A percentile compares a stretch with the other conserved stretches of the same genome.
Conservation (phyloP, 2,888 invertebrate species). For the Synergus japonicus region DNA sequence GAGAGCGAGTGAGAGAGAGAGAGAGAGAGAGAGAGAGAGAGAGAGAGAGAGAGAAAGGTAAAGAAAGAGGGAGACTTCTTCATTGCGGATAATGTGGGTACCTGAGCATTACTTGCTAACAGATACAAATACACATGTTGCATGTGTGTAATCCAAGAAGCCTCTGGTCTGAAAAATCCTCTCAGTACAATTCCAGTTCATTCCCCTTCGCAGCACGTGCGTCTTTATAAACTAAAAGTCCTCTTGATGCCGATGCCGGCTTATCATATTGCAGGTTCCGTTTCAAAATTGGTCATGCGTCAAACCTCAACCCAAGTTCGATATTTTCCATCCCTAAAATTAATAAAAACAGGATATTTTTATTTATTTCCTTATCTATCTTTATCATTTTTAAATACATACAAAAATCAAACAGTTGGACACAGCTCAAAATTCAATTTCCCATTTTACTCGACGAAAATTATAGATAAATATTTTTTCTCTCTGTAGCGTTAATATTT, state of each 20-base stretch:
- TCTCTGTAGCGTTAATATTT: too few species aligned
- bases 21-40: neutral
- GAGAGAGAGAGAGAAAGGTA: neutral
- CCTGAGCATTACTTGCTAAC: conserved; percentile 3
- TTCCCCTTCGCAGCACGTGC: conserved; percentile 37
- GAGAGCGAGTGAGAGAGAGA: neutral
- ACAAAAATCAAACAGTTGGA: too few species aligned
- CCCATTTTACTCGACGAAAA: too few species aligned
- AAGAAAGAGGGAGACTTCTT: conserved; percentile 7
- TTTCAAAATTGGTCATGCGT: conserved; percentile 11
- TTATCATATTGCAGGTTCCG: neutral
- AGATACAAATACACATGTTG: neutral
- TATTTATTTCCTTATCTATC: too few species aligned
- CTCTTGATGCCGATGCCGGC: neutral
- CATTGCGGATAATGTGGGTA: conserved; percentile 27
- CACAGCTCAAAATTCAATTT: too few species aligned
- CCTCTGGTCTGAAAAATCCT: neutral
- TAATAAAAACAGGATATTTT: neutral
- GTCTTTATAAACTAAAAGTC: conserved; percentile 23
- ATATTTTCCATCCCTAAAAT: neutral
- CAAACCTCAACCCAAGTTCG: neutral
- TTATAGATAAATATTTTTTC: too few species aligned
- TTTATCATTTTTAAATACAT: too few species aligned
- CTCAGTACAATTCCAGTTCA: conserved; percentile 33
- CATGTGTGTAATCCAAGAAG: conserved; percentile 5